Evolutionary conservation across 2,888 invertebrate genomes (phyloP).

Genomic region (Pheosia gnoma): DNA sequence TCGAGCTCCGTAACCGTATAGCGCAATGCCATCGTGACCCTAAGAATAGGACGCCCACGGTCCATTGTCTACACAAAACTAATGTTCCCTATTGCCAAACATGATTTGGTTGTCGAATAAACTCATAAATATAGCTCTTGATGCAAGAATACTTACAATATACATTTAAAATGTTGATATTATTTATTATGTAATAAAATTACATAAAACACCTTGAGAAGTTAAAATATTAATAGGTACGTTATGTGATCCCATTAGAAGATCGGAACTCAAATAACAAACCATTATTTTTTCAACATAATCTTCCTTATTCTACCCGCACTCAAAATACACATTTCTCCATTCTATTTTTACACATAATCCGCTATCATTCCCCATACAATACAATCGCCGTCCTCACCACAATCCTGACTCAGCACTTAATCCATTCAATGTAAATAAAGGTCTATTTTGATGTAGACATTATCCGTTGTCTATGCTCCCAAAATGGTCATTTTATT

Average conservation of each 20-base stretch:
- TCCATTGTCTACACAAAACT: conserved; percentile 41
- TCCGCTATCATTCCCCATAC: conserved; percentile 7
- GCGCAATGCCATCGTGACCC: conserved; percentile 54
- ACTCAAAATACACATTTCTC: neutral
- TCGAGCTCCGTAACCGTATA: conserved; percentile 25
- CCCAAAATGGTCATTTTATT: too few species aligned
- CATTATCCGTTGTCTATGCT: neutral
- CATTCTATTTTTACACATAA: neutral
- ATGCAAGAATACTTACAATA: conserved; percentile 7
- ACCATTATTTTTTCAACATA: neutral
- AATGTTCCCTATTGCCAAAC: conserved; percentile 18
- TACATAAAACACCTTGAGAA: too few species aligned
- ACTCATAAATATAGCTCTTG: conserved; percentile 30
- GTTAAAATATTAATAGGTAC: too few species aligned
- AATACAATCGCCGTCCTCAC: conserved; percentile 2
- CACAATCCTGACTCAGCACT: conserved; percentile 21
- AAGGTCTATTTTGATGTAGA: conserved; percentile 1
- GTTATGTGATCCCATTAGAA: neutral
- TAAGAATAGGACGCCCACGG: conserved; percentile 50
- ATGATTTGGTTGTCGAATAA: conserved; percentile 34
- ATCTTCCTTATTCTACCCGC: neutral
- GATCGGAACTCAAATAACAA: neutral
- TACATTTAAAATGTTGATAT: too few species aligned
- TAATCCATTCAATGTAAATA: conserved; percentile 14
- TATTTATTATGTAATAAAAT: too few species aligned